Percentiles rank a stretch among this genome's conserved stretches.
These are phyloP conservation scores for Anguilla obscura DNA, from an alignment of 2,797 vertebrate species.

Conservation along the genomic window DNA sequence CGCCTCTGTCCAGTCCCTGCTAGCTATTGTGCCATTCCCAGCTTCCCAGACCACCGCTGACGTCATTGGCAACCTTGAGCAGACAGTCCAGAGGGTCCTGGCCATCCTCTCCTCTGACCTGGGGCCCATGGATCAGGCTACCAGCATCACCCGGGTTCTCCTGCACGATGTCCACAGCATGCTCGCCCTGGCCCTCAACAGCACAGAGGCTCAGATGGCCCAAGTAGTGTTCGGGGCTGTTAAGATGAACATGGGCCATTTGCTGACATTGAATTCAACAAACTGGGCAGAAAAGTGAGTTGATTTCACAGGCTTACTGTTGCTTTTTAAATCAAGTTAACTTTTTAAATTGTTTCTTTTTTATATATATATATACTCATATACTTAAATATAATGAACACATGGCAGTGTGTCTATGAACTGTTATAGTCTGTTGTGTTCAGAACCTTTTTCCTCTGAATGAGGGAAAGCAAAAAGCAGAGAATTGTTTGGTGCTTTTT, in stretches of 20 bases:
- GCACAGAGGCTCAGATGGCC: conserved; percentile 36
- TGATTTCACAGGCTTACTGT: background rate
- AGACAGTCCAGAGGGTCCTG: conserved; percentile 42
- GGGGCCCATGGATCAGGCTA: conserved; percentile 29
- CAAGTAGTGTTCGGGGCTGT: conserved; percentile 36
- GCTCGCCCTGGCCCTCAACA: conserved; percentile 34
- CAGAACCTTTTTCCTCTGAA: background rate
- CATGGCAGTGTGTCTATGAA: background rate
- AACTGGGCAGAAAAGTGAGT: conserved; percentile 57
- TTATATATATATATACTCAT: background rate
- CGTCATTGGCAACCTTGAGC: conserved; percentile 41
- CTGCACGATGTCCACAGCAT: conserved; percentile 43
- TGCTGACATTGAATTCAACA: conserved; percentile 49
- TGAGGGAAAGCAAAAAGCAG: background rate
- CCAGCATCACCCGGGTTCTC: conserved; percentile 44
- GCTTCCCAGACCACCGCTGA: conserved; percentile 19
- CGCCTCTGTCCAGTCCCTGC: conserved; percentile 42
- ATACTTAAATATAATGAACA: background rate
- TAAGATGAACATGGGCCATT: conserved; percentile 37
- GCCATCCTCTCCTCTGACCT: conserved; percentile 32
- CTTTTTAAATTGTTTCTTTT: background rate
- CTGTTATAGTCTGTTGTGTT: background rate
- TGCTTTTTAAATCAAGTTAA: conserved; percentile 25
- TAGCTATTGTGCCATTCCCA: conserved; percentile 33
- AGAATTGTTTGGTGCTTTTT: conserved; percentile 20